Percentiles rank a stretch among this genome's conserved stretches.
These are phyloP conservation scores for Tetraneura akinire DNA, from an alignment of 1,140 invertebrate genomes.

Conservation along the genomic window DNA sequence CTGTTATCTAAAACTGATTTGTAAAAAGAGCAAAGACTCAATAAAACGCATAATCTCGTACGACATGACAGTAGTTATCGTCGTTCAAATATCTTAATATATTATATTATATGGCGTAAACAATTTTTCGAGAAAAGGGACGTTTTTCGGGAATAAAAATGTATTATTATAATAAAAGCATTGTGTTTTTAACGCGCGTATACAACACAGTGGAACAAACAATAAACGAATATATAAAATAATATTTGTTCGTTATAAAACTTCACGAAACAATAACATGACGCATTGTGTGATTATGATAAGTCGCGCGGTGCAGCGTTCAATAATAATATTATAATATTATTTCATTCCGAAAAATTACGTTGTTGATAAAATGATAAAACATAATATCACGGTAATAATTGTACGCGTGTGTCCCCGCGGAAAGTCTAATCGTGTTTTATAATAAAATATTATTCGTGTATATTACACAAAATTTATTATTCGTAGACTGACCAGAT, in stretches of 20 bases:
- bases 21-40: neutral
- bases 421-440: too few relatives aligned
- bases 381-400: too few relatives aligned
- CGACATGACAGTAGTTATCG: neutral
- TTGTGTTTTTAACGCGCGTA: neutral
- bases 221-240: neutral
- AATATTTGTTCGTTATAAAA: conserved; percentile 16
- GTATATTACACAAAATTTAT: too few relatives aligned
- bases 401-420: too few relatives aligned
- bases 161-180: too few relatives aligned
- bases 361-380: too few relatives aligned
- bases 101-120: conserved; percentile 12
- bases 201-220: neutral
- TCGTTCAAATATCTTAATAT: neutral
- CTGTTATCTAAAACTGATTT: too few relatives aligned
- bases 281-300: conserved; percentile 20
- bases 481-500: too few relatives aligned
- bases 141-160: neutral
- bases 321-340: too few relatives aligned
- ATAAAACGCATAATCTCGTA: neutral
- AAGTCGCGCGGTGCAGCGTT: neutral
- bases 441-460: too few relatives aligned
- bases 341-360: too few relatives aligned
- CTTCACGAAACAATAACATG: neutral
- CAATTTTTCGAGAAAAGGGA: neutral